Conservation (phyloP, 1,140 invertebrate genomes). For the Wiebesia pumilae region DNA sequence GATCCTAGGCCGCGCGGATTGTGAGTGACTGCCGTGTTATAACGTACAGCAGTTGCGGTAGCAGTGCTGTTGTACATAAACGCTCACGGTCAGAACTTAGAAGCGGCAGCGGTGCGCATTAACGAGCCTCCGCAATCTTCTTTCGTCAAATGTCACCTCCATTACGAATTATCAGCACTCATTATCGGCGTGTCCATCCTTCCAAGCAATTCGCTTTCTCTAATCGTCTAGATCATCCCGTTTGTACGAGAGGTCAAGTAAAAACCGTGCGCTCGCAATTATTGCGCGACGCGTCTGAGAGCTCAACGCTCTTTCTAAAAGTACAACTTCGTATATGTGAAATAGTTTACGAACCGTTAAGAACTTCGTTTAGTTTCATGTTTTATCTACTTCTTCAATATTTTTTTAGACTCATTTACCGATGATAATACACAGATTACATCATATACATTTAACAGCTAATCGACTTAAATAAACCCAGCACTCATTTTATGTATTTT, state of each 20-base stretch:
- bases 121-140: slow-evolving; percentile 39
- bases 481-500: no score
- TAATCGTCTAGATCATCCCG: slow-evolving; percentile 43
- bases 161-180: slow-evolving; percentile 40
- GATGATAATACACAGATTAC: no score
- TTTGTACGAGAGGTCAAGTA: slow-evolving; percentile 24
- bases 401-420: no score
- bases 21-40: background rate
- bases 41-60: background rate
- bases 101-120: background rate
- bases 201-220: slow-evolving; percentile 25
- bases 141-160: slow-evolving; percentile 40
- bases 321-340: no score
- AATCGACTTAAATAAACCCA: no score
- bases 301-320: no score
- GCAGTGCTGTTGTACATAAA: background rate
- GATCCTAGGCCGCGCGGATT: background rate
- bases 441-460: no score
- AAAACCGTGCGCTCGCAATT: no score
- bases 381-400: no score
- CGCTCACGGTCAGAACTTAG: slow-evolving; percentile 14
- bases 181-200: slow-evolving; percentile 18
- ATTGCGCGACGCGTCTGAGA: no score
- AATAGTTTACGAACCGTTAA: no score
- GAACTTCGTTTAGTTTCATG: no score